These are phyloP conservation scores for Myoxocephalus aenaeus DNA, from an alignment of 2,797 vertebrate genomes.

Conservation along the genomic window DNA sequence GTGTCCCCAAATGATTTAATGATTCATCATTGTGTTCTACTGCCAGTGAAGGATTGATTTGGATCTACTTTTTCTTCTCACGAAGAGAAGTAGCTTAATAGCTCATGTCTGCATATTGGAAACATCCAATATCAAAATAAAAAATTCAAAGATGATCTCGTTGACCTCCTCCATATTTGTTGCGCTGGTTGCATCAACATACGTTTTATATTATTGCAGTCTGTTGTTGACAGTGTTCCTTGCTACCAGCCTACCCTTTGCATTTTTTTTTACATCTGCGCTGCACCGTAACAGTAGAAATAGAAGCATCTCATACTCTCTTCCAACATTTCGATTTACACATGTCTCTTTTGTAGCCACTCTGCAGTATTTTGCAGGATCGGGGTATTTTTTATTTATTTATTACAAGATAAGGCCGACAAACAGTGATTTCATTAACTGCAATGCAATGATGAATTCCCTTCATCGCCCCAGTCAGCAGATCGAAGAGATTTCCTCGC, in stretches of 20 bases:
- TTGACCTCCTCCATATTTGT: constrained; percentile 15
- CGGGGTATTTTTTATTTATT: constrained; percentile 7
- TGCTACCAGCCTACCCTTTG: neutral
- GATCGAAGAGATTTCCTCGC: constrained; percentile 6
- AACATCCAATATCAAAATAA: constrained; percentile 27
- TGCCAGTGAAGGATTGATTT: neutral
- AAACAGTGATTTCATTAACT: constrained; percentile 10
- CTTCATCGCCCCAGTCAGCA: neutral
- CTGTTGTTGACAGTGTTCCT: constrained; percentile 24
- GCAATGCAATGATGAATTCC: neutral
- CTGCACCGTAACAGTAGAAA: constrained; percentile 1
- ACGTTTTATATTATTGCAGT: constrained; percentile 6
- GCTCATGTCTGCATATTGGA: constrained; percentile 1
- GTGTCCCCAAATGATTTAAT: constrained; percentile 1
- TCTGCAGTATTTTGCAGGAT: constrained; percentile 7
- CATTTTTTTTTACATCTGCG: neutral
- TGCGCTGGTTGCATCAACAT: constrained; percentile 1
- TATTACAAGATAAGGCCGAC: neutral
- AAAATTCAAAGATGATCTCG: constrained; percentile 4
- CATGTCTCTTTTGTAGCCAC: neutral
- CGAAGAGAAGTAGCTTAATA: neutral
- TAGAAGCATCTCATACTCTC: neutral
- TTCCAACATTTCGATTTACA: constrained; percentile 12
- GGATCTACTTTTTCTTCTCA: neutral
- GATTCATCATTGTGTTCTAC: neutral